Conservation (phyloP, 2,113 vertebrate species). For the Rousettus leschenaultii region DNA sequence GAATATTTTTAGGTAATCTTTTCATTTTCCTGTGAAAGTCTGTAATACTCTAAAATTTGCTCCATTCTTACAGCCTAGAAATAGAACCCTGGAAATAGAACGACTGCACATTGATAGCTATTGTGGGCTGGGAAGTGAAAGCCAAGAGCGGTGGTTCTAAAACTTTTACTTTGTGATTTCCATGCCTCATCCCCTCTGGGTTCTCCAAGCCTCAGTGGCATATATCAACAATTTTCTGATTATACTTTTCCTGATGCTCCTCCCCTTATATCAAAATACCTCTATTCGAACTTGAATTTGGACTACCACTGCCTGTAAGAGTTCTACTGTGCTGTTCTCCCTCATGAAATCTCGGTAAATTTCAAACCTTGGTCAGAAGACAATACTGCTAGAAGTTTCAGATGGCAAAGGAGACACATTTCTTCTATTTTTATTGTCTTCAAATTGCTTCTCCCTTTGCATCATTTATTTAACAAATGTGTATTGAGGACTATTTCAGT, state of each 20-base stretch:
- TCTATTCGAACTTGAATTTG: slow-evolving; percentile 20
- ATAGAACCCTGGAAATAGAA: slow-evolving; percentile 73
- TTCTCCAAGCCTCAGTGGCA: background rate
- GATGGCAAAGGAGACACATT: background rate
- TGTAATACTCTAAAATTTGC: slow-evolving; percentile 72
- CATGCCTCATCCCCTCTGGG: background rate
- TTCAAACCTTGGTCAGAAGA: slow-evolving; percentile 31
- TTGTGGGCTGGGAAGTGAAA: slow-evolving; percentile 61
- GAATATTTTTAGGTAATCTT: slow-evolving; percentile 74
- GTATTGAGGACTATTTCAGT: background rate
- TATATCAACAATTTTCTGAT: background rate
- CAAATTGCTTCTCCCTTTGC: background rate
- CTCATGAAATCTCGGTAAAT: background rate
- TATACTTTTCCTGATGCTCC: background rate
- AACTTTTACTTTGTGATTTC: slow-evolving; percentile 62
- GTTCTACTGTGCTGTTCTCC: background rate
- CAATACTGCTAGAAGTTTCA: background rate
- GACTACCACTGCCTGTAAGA: background rate
- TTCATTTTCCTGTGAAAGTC: slow-evolving; percentile 70
- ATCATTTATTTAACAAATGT: background rate
- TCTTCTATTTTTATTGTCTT: background rate
- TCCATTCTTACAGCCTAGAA: slow-evolving; percentile 72
- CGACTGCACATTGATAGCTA: slow-evolving; percentile 57
- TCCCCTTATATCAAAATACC: background rate
- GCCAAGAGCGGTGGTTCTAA: slow-evolving; percentile 42